A percentile compares a stretch with the other conserved stretches of the same genome.
Evolutionary conservation across 2,888 invertebrate species (phyloP).

Genomic region (Trachelus stipa): DNA sequence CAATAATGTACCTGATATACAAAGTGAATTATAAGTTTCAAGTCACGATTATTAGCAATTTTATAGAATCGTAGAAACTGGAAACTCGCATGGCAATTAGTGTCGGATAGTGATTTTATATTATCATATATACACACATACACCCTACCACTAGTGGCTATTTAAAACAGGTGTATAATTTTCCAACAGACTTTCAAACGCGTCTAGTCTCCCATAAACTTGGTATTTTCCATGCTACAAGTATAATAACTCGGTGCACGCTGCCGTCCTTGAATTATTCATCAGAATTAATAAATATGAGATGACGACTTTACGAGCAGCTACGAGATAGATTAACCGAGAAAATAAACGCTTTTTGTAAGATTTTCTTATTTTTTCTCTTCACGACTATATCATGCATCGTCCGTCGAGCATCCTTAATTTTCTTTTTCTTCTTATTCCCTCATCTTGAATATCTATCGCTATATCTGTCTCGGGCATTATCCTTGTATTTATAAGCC

Average conservation of each 20-base stretch:
- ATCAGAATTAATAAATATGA: conserved; percentile 5
- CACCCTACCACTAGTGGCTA: not conserved
- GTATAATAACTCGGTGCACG: not conserved
- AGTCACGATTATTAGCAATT: not conserved
- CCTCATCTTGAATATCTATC: not conserved
- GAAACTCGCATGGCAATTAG: not conserved
- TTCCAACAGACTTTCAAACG: not conserved
- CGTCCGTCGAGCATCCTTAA: not conserved
- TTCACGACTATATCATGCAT: not conserved
- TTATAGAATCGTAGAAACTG: not conserved
- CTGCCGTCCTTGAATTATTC: not conserved
- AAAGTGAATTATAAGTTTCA: not conserved
- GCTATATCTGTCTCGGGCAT: not conserved
- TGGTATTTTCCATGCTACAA: not conserved
- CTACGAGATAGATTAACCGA: not conserved
- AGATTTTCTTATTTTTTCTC: not conserved
- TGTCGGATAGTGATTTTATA: too few relatives aligned
- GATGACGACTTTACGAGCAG: not conserved
- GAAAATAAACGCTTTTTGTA: not conserved
- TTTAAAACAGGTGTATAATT: not conserved
- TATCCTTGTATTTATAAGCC: not conserved
- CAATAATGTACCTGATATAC: not conserved
- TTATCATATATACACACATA: too few relatives aligned
- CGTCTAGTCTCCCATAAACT: not conserved
- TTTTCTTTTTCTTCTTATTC: not conserved